Evolutionary conservation across 2,888 invertebrate species (phyloP), one percentile per base, ranked within the genome.

Genomic region (Pimpla rufipes): DNA sequence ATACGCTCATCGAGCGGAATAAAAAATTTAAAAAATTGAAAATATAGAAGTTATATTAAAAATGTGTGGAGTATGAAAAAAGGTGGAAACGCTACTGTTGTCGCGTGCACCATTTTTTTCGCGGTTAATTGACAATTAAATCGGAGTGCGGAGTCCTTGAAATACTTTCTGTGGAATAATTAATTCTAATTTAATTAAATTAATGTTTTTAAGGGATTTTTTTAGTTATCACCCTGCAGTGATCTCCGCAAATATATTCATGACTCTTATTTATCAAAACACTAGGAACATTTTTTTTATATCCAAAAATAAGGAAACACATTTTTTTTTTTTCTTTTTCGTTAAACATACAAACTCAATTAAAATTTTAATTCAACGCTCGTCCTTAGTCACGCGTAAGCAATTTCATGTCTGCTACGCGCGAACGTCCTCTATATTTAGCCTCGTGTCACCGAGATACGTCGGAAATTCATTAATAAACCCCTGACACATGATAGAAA

Each of bases 391-490:
- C 1, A 16, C n/a, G 16, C 10, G 52, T 21, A 55, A 18, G 21
- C 11, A 21, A 62, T 50, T 50, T 7, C 21, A 29, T 67, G 37
- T 47, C 42, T 45, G 42, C 29, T 21, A 23, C 13, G 55, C 64
- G 55, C 55, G 55, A 66, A 55, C 11, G 23, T 75, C n/a, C n/a
- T n/a, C n/a, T n/a, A 66, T 66, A 75, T 75, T 66, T 55, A 40
- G 57, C 67, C 18, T 47, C 23, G 21, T 50, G n/a, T 21, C 45
- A 35, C 10, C n/a, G 35, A 50, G 37, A 35, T 37, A 52, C 2
- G n/a, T 11, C 35, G 55, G 52, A 18, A 40, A 40, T 55, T 57
- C 11, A 37, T 21, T 55, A 40, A 66, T 66, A 57, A 21, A 23
- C 13, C 29, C 13, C n/a, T n/a, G 29, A 29, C 1, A 57, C 29